Percentiles rank a stretch among this genome's conserved stretches.
Evolutionary conservation across 2,888 invertebrate genomes (phyloP).

Genomic region (Zeuzera pyrina): DNA sequence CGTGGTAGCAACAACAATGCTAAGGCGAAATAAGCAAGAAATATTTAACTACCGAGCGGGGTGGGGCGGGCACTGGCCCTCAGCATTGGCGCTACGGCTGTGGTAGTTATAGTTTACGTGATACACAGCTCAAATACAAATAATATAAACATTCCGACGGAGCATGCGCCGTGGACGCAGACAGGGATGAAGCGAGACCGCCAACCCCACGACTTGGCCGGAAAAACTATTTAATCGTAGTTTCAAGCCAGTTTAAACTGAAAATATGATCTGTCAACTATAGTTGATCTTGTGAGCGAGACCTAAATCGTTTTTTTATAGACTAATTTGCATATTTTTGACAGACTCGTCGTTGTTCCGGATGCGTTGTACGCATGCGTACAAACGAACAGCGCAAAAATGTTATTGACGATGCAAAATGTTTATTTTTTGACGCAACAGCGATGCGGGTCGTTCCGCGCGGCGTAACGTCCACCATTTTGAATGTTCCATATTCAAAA

Average conservation of each 20-base stretch:
- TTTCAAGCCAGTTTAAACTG: too few species aligned
- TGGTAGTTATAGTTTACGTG: slow-evolving; percentile 75
- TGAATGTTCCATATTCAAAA: not conserved
- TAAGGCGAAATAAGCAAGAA: slow-evolving; percentile 74
- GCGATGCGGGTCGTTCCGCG: slow-evolving; percentile 10
- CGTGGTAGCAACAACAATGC: slow-evolving; percentile 73
- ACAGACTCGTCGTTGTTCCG: slow-evolving; percentile 39
- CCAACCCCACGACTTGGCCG: slow-evolving; percentile 1
- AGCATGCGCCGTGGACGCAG: slow-evolving; percentile 61
- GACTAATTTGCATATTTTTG: slow-evolving; percentile 71
- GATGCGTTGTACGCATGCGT: slow-evolving; percentile 50
- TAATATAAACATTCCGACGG: slow-evolving; percentile 72
- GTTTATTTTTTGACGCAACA: slow-evolving; percentile 57
- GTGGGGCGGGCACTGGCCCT: slow-evolving; percentile 64
- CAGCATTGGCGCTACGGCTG: slow-evolving; percentile 72
- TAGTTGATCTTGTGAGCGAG: slow-evolving; percentile 32
- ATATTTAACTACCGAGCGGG: slow-evolving; percentile 72
- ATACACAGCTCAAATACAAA: slow-evolving; percentile 75
- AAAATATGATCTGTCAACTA: slow-evolving; percentile 21
- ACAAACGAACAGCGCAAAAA: slow-evolving; percentile 28
- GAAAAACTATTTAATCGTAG: too few species aligned
- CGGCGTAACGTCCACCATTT: not conserved
- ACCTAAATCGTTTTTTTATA: slow-evolving; percentile 58
- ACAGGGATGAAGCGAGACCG: slow-evolving; percentile 44
- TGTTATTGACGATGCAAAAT: slow-evolving; percentile 71